Evolutionary conservation across 2,113 vertebrate species (phyloP).

Genomic region (Aptenodytes forsteri): DNA sequence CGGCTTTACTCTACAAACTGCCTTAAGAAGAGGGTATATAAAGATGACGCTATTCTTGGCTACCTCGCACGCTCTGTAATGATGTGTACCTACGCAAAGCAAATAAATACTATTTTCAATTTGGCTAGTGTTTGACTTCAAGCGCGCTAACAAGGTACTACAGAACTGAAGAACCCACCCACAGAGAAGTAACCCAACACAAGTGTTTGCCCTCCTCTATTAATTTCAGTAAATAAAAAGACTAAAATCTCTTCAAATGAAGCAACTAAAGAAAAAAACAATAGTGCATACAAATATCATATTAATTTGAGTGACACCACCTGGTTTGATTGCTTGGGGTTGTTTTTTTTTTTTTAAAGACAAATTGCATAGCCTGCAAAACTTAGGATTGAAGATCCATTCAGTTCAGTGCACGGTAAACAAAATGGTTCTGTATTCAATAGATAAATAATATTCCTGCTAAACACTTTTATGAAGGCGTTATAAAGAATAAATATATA

Average conservation of each 20-base stretch:
- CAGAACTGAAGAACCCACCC: not conserved
- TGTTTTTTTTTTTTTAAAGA: not conserved
- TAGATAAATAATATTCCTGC: not conserved
- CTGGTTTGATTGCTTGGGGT: not conserved
- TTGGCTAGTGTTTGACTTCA: not conserved
- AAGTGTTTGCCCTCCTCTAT: not conserved
- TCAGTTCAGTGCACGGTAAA: not conserved
- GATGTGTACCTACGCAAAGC: fast-evolving
- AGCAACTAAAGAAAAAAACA: not conserved
- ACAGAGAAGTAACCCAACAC: not conserved
- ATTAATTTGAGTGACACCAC: not conserved
- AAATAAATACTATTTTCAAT: not conserved
- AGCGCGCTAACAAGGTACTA: not conserved
- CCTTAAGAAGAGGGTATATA: not conserved
- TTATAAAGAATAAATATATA: not conserved
- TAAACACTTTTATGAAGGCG: not conserved
- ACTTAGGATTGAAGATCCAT: not conserved
- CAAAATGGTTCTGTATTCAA: not conserved
- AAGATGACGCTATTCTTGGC: fast-evolving
- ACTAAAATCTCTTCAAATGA: not conserved
- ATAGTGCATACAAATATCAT: not conserved
- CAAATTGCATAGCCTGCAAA: not conserved
- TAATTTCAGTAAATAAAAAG: not conserved
- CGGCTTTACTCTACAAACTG: not conserved
- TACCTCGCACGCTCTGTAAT: too few relatives aligned